Percentiles rank a stretch among this genome's conserved stretches.
Evolutionary conservation across 1,140 invertebrate species (phyloP).

Genomic region (Charaxes varanes): DNA sequence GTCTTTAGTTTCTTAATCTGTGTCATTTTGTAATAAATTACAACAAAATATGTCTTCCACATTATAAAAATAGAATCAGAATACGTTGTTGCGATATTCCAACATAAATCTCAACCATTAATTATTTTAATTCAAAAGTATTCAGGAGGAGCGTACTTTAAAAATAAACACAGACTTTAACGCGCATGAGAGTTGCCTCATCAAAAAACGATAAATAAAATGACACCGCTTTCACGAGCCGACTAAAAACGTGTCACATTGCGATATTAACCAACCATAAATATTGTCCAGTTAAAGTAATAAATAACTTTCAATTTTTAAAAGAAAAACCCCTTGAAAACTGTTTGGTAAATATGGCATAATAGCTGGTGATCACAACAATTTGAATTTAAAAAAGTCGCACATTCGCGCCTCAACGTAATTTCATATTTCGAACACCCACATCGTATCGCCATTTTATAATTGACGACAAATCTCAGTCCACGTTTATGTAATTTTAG

Average conservation of each 20-base stretch:
- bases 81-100: too few relatives aligned
- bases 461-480: constrained; percentile 28
- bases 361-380: constrained; percentile 35
- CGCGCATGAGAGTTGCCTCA: constrained; percentile 50
- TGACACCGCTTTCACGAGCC: constrained; percentile 53
- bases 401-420: constrained; percentile 57
- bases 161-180: constrained; percentile 33
- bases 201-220: constrained; percentile 70
- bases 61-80: too few relatives aligned
- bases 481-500: too few relatives aligned
- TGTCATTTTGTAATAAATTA: too few relatives aligned
- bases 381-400: constrained; percentile 44
- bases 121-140: not conserved
- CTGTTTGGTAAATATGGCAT: constrained; percentile 26
- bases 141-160: constrained; percentile 18
- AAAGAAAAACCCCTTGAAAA: constrained; percentile 26
- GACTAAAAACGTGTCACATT: constrained; percentile 43
- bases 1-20: too few relatives aligned
- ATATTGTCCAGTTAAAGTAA: constrained; percentile 45
- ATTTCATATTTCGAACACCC: constrained; percentile 70
- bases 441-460: constrained; percentile 35
- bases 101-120: not conserved
- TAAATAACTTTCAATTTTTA: constrained; percentile 34
- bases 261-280: constrained; percentile 47
- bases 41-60: too few relatives aligned